Conservation (phyloP, 2,797 vertebrate genomes). For the Phrynocephalus guinanensis region DNA sequence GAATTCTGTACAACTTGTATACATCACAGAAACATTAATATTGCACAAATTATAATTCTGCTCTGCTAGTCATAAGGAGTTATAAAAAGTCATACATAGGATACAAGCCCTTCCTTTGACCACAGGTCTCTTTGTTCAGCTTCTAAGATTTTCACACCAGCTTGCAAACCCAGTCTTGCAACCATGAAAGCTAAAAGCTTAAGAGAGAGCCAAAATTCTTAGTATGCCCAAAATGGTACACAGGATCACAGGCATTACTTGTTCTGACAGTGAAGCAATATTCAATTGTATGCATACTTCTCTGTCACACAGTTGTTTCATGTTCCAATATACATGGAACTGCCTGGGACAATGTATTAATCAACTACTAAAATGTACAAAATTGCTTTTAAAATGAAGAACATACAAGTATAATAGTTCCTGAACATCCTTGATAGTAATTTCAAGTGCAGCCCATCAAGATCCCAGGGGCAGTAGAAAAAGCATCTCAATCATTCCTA, state of each 20-base stretch:
- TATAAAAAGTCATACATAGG: too few species aligned
- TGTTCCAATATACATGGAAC: neutral
- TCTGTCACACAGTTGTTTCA: neutral
- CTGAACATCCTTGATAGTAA: neutral
- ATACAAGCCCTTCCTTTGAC: too few species aligned
- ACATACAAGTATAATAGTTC: neutral
- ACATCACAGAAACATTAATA: too few species aligned
- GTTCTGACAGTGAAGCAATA: neutral
- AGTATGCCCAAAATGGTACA: neutral
- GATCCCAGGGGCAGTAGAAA: neutral
- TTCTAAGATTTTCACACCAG: too few species aligned
- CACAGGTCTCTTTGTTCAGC: too few species aligned
- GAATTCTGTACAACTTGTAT: too few species aligned
- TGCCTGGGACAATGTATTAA: neutral
- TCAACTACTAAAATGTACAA: neutral
- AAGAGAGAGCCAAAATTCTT: too few species aligned
- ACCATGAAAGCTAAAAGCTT: neutral
- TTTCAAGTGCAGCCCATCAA: neutral
- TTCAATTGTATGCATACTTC: neutral
- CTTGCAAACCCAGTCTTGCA: neutral
- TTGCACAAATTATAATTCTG: too few species aligned
- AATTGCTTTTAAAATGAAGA: neutral
- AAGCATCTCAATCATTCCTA: neutral
- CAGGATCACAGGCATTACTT: neutral
- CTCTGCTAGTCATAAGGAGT: too few species aligned